Evolutionary conservation across 2,888 invertebrate species (phyloP).

Genomic region (Meloe dianella): DNA sequence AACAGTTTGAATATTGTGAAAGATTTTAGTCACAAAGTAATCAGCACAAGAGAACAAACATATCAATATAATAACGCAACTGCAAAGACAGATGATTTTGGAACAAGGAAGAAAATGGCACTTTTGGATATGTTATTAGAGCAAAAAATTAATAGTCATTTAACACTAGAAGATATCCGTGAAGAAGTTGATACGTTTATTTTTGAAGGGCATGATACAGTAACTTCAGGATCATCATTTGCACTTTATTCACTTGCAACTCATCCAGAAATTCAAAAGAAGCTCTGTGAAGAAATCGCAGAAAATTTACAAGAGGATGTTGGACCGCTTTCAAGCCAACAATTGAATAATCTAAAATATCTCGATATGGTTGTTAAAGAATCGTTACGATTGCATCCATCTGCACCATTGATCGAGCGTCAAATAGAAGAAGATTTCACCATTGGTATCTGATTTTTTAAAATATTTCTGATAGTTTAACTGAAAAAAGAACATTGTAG

Average conservation of each 20-base stretch:
- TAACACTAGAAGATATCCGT: constrained; percentile 60
- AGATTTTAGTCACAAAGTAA: constrained; percentile 63
- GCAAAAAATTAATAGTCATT: constrained; percentile 54
- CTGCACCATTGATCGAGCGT: constrained; percentile 32
- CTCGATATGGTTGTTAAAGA: constrained; percentile 38
- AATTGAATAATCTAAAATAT: constrained; percentile 35
- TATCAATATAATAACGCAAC: constrained; percentile 4
- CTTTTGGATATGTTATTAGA: constrained; percentile 51
- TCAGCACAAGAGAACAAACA: constrained; percentile 56
- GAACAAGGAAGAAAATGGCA: constrained; percentile 13
- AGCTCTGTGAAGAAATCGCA: constrained; percentile 35
- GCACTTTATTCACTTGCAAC: constrained; percentile 34
- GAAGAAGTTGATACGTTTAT: constrained; percentile 65
- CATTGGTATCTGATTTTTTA: constrained; percentile 22
- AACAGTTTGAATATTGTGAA: constrained; percentile 57
- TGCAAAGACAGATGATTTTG: neutral
- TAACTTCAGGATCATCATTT: constrained; percentile 34
- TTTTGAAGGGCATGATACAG: constrained; percentile 56
- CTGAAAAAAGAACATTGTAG: constrained; percentile 16
- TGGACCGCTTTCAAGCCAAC: constrained; percentile 16
- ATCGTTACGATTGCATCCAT: constrained; percentile 28
- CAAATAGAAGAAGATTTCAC: constrained; percentile 21
- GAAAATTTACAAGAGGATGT: constrained; percentile 26
- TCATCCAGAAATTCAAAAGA: constrained; percentile 36
- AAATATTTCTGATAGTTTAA: too few relatives aligned